Conservation (phyloP, 2,888 invertebrate genomes). For the Willowsia nigromaculata region DNA sequence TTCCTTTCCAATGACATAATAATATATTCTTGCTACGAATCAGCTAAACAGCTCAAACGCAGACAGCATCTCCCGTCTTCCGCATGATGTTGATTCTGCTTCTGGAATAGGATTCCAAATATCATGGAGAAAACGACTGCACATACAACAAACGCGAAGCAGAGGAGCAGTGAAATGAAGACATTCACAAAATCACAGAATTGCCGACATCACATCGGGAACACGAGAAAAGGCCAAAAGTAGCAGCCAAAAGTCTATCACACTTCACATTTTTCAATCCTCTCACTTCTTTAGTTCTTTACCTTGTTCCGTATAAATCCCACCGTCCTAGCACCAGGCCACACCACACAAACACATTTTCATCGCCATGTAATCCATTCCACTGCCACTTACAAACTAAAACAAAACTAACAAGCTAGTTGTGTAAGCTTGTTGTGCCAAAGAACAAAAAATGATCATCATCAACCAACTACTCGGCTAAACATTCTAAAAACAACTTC, state of each 20-base stretch:
- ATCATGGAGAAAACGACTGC: too few species aligned
- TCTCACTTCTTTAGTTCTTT: background rate
- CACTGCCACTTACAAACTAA: slow-evolving; percentile 22
- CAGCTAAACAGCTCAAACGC: background rate
- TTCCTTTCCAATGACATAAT: background rate
- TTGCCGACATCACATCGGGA: too few species aligned
- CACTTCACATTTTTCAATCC: background rate
- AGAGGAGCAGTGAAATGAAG: background rate
- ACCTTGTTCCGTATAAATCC: background rate
- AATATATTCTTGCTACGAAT: background rate
- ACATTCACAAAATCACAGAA: background rate
- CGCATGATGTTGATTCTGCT: too few species aligned
- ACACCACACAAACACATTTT: background rate
- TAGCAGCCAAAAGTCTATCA: background rate
- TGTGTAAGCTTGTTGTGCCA: background rate
- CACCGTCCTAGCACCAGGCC: background rate
- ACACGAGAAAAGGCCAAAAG: background rate
- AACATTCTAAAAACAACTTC: too few species aligned
- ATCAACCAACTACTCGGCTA: background rate
- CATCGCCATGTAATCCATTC: background rate
- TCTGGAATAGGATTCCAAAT: too few species aligned
- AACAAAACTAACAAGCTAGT: background rate
- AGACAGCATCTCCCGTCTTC: too few species aligned
- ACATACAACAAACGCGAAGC: too few species aligned
- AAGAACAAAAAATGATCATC: background rate